A percentile compares a stretch with the other conserved stretches of the same genome.
These are phyloP conservation scores for Ichneumoninae sp. DNA, from an alignment of 2,888 invertebrate species.

Conservation along the genomic window DNA sequence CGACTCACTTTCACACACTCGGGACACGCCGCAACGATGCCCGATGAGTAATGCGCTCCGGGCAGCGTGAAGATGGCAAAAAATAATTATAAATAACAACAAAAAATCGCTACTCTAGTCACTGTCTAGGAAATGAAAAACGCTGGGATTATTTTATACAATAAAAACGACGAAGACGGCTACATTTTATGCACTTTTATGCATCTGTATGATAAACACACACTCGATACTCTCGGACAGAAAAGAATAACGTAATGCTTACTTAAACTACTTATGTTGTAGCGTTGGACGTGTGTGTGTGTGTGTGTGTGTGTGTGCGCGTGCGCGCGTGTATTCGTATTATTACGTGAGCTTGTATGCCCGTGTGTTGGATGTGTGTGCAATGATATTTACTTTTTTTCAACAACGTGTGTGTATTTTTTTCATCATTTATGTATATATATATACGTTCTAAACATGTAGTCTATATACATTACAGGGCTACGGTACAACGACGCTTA, in stretches of 20 bases:
- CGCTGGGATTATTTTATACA: not conserved
- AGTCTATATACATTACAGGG: slow-evolving; percentile 73
- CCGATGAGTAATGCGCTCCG: slow-evolving; percentile 37
- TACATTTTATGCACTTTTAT: slow-evolving; percentile 50
- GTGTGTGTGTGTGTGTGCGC: slow-evolving; percentile 67
- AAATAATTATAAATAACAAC: not conserved
- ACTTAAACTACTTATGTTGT: slow-evolving; percentile 71
- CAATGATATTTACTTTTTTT: slow-evolving; percentile 33
- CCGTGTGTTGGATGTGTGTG: slow-evolving; percentile 54
- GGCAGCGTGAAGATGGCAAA: slow-evolving; percentile 1
- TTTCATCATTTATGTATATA: slow-evolving; percentile 37
- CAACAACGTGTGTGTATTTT: slow-evolving; percentile 42
- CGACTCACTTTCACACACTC: slow-evolving; percentile 52
- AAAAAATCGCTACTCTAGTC: not conserved
- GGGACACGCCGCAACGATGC: slow-evolving; percentile 19
- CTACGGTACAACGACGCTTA: slow-evolving; percentile 65
- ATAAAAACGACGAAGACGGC: not conserved
- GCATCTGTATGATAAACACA: slow-evolving; percentile 61
- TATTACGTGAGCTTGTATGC: slow-evolving; percentile 10
- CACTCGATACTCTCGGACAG: slow-evolving; percentile 50
- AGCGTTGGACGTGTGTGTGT: slow-evolving; percentile 71
- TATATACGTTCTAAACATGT: slow-evolving; percentile 53
- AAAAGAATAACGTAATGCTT: slow-evolving; percentile 70
- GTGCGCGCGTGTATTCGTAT: slow-evolving; percentile 47
- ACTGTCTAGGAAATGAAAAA: not conserved